Base-by-base conservation (phyloP, 2,797 vertebrate genomes). In the Lacerta agilis region DNA sequence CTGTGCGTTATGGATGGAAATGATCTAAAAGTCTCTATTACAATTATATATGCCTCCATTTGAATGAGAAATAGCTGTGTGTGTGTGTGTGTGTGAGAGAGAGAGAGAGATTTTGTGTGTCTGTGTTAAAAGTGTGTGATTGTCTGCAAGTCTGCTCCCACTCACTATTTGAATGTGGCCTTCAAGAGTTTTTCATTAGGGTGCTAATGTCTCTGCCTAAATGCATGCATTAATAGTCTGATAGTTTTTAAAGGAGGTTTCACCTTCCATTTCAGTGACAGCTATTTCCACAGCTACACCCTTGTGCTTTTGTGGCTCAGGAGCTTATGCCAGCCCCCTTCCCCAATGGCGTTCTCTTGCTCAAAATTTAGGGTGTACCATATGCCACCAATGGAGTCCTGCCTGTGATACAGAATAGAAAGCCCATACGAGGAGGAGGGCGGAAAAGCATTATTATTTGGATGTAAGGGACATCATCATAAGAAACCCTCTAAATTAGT, bases 401-500 rank as follows among this genome's bases (percentile, higher is more conserved):
- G 61, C 23, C 82, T 91, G 73, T 88, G 75, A 29, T 86, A 83
- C 72, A 89, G 23, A 88, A 88, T 2, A 88, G 90, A 33, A 90
- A 89, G 86, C 43, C 45, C 86, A 49, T 88, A 71, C 36, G 92
- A 25, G 89, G 80, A 81, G 83, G 90, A 41, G 82, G 69, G 13
- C 13, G 3, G 23, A 25, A 29, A 36, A 43, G 55, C 49, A 23
- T 76, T 89, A 55, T 85, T 93, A 93, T 93, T 90, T 38, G 76
- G 87, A 88, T 83, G 15, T 87, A 29, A 93, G 90, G 93, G 91
- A 91, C 80, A 25, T 38, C 81, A 78, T 0, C 76, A 77, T 89
- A 84, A 93, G 86, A 91, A 86, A 88, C 89, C 87, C 87, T 90
- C 91, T 92, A 89, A 92, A 93, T 90, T 79, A 3, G 80, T 64